These are phyloP conservation scores for Sebastes melanostomus DNA, from an alignment of 2,797 vertebrate species.

Conservation along the genomic window DNA sequence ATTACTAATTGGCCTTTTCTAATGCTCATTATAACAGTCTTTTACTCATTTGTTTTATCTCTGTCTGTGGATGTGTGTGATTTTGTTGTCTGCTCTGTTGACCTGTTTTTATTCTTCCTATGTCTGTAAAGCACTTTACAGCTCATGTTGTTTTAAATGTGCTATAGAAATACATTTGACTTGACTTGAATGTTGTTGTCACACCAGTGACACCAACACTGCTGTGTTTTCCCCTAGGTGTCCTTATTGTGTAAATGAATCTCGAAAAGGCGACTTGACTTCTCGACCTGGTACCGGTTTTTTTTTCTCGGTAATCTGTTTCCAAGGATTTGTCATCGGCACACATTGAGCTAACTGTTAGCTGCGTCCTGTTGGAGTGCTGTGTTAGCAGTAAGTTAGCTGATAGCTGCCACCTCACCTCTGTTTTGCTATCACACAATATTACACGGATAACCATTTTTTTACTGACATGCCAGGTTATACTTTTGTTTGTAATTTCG, in stretches of 20 bases:
- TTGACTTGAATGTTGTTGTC: too few relatives aligned
- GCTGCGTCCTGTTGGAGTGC: constrained; percentile 27
- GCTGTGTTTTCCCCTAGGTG: neutral
- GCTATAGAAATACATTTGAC: too few relatives aligned
- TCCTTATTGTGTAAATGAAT: constrained; percentile 35
- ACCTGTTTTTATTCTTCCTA: too few relatives aligned
- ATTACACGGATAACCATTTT: neutral
- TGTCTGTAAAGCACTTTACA: too few relatives aligned
- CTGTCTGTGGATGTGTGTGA: too few relatives aligned
- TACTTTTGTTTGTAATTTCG: neutral
- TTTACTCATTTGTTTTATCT: accelerated
- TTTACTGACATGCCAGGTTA: neutral
- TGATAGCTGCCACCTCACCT: constrained; percentile 54
- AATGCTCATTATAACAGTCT: too few relatives aligned
- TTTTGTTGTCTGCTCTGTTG: too few relatives aligned
- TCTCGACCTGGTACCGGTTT: constrained; percentile 36
- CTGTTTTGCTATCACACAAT: neutral
- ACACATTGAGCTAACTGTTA: constrained; percentile 12
- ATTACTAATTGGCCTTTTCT: too few relatives aligned
- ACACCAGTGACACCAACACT: too few relatives aligned
- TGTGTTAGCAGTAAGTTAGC: constrained; percentile 8
- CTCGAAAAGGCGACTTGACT: constrained; percentile 33
- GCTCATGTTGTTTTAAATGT: too few relatives aligned
- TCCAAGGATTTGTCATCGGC: constrained; percentile 55
- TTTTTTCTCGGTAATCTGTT: constrained; percentile 59